Evolutionary conservation across 2,888 invertebrate species (phyloP).

Genomic region (Physocephala rufipes): DNA sequence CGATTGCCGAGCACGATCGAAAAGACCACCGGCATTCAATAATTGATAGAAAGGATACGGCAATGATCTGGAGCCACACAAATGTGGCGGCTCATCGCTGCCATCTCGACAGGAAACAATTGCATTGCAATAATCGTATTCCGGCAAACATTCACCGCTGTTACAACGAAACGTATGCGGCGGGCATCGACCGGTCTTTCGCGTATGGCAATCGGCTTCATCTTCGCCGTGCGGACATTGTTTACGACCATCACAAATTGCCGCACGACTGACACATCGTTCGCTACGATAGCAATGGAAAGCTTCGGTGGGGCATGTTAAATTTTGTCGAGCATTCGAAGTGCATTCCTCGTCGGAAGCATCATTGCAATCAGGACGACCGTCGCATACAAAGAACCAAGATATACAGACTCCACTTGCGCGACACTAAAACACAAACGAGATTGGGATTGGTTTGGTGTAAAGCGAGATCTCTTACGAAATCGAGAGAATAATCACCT

Average conservation of each 20-base stretch:
- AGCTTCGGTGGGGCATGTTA: slow-evolving; percentile 75
- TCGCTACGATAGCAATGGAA: slow-evolving; percentile 76
- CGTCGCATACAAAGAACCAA: slow-evolving; percentile 92
- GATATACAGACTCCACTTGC: slow-evolving; percentile 87
- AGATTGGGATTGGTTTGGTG: background rate
- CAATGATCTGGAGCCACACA: slow-evolving; percentile 70
- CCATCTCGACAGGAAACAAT: slow-evolving; percentile 86
- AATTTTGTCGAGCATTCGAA: slow-evolving; percentile 63
- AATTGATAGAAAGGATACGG: slow-evolving; percentile 63
- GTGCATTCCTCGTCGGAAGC: slow-evolving; percentile 87
- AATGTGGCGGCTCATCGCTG: slow-evolving; percentile 86
- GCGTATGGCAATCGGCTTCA: slow-evolving; percentile 74
- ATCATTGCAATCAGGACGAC: slow-evolving; percentile 81
- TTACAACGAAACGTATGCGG: slow-evolving; percentile 84
- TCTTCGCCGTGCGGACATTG: slow-evolving; percentile 84
- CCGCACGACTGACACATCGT: slow-evolving; percentile 80
- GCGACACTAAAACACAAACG: slow-evolving; percentile 72
- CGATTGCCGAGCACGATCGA: slow-evolving; percentile 51
- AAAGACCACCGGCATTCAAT: slow-evolving; percentile 56
- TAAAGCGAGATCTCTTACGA: background rate
- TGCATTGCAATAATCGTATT: slow-evolving; percentile 92
- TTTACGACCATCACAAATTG: slow-evolving; percentile 81
- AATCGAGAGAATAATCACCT: slow-evolving; percentile 59
- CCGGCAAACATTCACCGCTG: slow-evolving; percentile 87
- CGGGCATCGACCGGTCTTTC: slow-evolving; percentile 73